A percentile compares a stretch with the other conserved stretches of the same genome.
Evolutionary conservation across 2,113 vertebrate genomes (phyloP).

Genomic region (Romanogobio albipinnatus): DNA sequence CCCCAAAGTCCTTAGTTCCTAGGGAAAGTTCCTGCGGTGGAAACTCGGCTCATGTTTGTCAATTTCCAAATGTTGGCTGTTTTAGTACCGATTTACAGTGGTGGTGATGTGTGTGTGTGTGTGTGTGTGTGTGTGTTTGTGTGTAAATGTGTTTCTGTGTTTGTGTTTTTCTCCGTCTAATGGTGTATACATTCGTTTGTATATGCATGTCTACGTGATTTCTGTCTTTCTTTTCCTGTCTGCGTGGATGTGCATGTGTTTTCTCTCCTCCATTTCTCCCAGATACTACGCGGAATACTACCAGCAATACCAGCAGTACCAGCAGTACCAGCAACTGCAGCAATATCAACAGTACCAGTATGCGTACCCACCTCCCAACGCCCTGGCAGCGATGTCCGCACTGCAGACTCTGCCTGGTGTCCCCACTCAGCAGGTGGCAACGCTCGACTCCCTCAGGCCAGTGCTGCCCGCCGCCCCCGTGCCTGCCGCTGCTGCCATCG

Average conservation of each 20-base stretch:
- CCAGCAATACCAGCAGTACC: conserved; percentile 72
- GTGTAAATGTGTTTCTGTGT: conserved; percentile 14
- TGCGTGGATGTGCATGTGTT: conserved; percentile 14
- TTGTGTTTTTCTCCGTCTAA: conserved; percentile 17
- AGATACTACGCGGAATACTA: conserved; percentile 83
- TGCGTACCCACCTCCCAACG: conserved; percentile 69
- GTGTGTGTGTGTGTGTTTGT: not conserved
- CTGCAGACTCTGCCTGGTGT: conserved; percentile 63
- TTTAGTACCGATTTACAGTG: not conserved
- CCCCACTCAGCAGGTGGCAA: conserved; percentile 65
- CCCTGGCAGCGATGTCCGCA: conserved; percentile 69
- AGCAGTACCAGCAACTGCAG: conserved; percentile 79
- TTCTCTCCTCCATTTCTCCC: not conserved
- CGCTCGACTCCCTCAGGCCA: conserved; percentile 78
- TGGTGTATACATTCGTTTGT: not conserved
- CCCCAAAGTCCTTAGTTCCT: too few relatives aligned
- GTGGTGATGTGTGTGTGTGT: not conserved
- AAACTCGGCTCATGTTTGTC: not conserved
- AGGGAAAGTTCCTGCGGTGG: too few relatives aligned
- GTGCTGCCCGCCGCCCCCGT: conserved; percentile 74
- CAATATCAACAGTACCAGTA: conserved; percentile 81
- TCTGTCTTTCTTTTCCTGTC: not conserved
- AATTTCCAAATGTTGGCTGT: not conserved
- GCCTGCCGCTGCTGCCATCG: conserved; percentile 75
- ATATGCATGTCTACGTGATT: conserved; percentile 35